Evolutionary conservation across 2,888 invertebrate genomes (phyloP).

Genomic region (Coecobrya sp.): DNA sequence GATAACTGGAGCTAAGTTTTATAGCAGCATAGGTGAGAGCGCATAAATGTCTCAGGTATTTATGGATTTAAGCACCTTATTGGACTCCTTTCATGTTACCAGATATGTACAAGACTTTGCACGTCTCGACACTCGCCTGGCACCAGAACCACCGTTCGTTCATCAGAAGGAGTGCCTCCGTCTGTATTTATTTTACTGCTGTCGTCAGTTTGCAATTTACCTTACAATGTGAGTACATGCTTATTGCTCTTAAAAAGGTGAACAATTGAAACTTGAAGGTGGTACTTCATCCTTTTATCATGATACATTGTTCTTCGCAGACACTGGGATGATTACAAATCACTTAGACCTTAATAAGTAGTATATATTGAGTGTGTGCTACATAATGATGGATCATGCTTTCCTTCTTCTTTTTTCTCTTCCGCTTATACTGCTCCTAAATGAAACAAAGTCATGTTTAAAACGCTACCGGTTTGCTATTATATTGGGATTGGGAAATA

Average conservation of each 20-base stretch:
- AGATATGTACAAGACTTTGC: neutral
- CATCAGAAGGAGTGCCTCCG: neutral
- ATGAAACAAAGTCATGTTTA: conserved; percentile 27
- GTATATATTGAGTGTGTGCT: conserved; percentile 11
- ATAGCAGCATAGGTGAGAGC: conserved; percentile 31
- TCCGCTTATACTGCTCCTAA: conserved; percentile 2
- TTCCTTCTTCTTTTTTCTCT: neutral
- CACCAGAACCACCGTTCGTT: conserved; percentile 42
- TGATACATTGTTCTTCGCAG: conserved; percentile 53
- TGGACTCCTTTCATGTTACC: conserved; percentile 27
- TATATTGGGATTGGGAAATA: too few species aligned
- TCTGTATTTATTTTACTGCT: conserved; percentile 45
- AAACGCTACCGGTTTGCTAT: conserved; percentile 33
- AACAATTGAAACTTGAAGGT: conserved; percentile 32
- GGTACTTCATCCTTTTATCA: conserved; percentile 14
- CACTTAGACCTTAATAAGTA: conserved; percentile 44
- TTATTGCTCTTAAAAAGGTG: conserved; percentile 35
- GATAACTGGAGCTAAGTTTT: conserved; percentile 63
- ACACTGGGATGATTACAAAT: conserved; percentile 64
- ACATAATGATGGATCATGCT: neutral
- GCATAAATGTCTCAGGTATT: neutral
- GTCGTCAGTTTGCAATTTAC: conserved; percentile 58
- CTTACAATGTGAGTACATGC: conserved; percentile 7
- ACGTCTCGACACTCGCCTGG: conserved; percentile 75
- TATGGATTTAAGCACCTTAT: conserved; percentile 44